phyloP scores from a whole-genome alignment of 2,797 vertebrate genomes.

The Neosilurus hyrtlii region DNA sequence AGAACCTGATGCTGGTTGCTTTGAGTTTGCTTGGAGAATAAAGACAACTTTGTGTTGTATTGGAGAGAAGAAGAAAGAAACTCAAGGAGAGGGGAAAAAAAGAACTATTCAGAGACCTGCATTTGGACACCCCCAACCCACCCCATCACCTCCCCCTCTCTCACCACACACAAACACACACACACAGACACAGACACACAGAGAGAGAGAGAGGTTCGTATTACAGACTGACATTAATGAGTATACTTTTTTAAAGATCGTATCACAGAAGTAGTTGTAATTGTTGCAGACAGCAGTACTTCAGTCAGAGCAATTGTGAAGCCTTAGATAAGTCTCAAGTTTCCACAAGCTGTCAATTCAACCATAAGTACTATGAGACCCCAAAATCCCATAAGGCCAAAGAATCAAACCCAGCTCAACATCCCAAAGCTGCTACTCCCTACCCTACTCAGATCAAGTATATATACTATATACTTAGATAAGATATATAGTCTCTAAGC shows the following conservation, averaged over 20 bases:
- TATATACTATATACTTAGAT: no score
- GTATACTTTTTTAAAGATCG: background rate
- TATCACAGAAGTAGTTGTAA: slow-evolving; percentile 2
- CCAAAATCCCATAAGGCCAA: no score
- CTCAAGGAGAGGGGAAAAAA: background rate
- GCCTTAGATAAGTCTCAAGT: background rate
- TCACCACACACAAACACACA: background rate
- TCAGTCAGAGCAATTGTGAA: background rate
- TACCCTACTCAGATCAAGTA: no score
- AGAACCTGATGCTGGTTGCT: slow-evolving; percentile 36
- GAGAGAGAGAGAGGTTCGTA: no score
- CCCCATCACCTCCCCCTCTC: no score
- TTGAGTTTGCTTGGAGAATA: slow-evolving; percentile 26
- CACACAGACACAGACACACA: no score
- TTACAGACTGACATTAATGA: background rate
- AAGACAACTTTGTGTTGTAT: slow-evolving; percentile 38
- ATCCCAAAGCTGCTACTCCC: no score
- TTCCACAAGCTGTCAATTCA: no score
- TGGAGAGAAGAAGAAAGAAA: background rate
- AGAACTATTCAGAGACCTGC: background rate
- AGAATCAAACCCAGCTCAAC: no score
- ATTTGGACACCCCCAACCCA: background rate
- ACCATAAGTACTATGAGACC: no score
- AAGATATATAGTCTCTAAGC: no score
- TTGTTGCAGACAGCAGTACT: background rate